These are phyloP conservation scores for Plagodis pulveraria DNA, from an alignment of 2,888 invertebrate species.

Conservation along the genomic window DNA sequence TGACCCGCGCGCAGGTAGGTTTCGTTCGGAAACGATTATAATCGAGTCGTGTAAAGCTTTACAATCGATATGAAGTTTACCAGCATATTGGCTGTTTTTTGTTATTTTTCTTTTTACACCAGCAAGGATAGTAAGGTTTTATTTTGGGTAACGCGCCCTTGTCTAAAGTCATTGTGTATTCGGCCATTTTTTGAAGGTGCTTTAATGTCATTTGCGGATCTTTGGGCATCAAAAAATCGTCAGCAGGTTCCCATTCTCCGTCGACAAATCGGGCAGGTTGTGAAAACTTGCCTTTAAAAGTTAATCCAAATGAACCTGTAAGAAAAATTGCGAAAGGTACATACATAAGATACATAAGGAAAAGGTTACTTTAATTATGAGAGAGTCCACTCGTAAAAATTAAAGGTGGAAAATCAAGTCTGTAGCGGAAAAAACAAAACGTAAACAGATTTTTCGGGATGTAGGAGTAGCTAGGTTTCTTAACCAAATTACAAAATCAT, in stretches of 20 bases:
- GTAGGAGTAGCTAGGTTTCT: too few relatives aligned
- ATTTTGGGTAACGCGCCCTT: constrained; percentile 57
- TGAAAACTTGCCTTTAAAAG: constrained; percentile 81
- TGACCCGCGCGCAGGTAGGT: constrained; percentile 33
- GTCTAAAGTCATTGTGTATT: constrained; percentile 51
- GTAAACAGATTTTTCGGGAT: too few relatives aligned
- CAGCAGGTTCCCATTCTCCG: constrained; percentile 75
- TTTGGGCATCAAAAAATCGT: constrained; percentile 60
- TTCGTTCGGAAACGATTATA: constrained; percentile 36
- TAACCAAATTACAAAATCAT: too few relatives aligned
- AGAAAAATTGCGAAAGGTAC: constrained; percentile 2
- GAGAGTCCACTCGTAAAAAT: too few relatives aligned
- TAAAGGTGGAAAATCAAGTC: too few relatives aligned
- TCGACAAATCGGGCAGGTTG: constrained; percentile 79
- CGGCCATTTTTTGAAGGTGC: constrained; percentile 67
- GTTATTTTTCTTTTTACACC: constrained; percentile 49
- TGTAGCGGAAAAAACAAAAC: too few relatives aligned
- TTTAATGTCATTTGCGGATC: constrained; percentile 64
- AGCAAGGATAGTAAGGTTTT: constrained; percentile 51
- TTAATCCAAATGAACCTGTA: constrained; percentile 82
- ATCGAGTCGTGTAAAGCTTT: constrained; percentile 22
- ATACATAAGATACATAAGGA: too few relatives aligned
- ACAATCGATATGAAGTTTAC: constrained; percentile 33
- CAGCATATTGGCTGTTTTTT: constrained; percentile 49
- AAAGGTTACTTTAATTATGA: too few relatives aligned